These are phyloP conservation scores for Cephus spinipes DNA, from an alignment of 2,888 invertebrate genomes.

Conservation along the genomic window DNA sequence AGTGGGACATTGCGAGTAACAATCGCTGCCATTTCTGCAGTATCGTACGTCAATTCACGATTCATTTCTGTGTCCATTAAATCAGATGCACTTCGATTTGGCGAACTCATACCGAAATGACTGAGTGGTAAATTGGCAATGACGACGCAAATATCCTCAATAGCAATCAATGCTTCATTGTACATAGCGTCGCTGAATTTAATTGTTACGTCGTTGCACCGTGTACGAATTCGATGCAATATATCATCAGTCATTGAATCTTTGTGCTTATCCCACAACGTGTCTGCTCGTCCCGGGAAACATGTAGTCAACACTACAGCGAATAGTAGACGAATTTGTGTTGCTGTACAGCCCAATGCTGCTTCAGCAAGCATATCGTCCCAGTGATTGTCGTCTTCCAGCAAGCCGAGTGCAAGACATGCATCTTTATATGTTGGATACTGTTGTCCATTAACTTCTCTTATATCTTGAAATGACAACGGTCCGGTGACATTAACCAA, in stretches of 20 bases:
- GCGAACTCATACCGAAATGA: too few species aligned
- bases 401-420: constrained; percentile 26
- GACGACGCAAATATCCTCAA: too few species aligned
- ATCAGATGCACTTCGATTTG: too few species aligned
- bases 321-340: constrained; percentile 47
- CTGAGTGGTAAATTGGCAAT: too few species aligned
- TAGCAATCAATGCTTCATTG: too few species aligned
- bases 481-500: constrained; percentile 16
- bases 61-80: too few species aligned
- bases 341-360: constrained; percentile 34
- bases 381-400: constrained; percentile 38
- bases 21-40: too few species aligned
- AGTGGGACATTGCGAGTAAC: too few species aligned
- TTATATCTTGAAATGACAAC: constrained; percentile 19
- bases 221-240: background rate
- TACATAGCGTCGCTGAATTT: background rate
- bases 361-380: constrained; percentile 32
- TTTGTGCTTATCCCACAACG: constrained; percentile 23
- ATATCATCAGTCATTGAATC: constrained; percentile 7
- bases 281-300: constrained; percentile 39
- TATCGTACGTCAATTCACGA: too few species aligned
- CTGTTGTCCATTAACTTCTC: constrained; percentile 14
- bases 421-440: constrained; percentile 22
- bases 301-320: constrained; percentile 49
- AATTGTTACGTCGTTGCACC: background rate